Percentiles rank a stretch among this genome's conserved stretches.
Conservation (phyloP, 2,888 invertebrate genomes). For the Enchytraeus crypticus region DNA sequence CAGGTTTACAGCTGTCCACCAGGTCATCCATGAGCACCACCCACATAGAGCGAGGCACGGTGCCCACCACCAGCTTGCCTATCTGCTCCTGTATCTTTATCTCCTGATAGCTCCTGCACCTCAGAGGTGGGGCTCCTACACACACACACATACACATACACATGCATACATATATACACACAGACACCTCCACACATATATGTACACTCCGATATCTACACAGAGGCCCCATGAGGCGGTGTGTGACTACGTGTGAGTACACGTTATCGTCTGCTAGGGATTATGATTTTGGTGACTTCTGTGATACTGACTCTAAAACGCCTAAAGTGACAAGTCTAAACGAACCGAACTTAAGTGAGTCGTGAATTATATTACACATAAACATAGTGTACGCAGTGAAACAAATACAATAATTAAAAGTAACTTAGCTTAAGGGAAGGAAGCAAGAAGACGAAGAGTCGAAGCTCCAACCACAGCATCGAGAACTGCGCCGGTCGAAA, state of each 20-base stretch:
- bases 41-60: constrained; percentile 67
- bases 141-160: constrained; percentile 21
- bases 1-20: constrained; percentile 76
- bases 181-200: too few relatives aligned
- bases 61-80: constrained; percentile 62
- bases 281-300: too few relatives aligned
- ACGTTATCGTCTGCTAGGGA: background rate
- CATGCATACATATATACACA: background rate
- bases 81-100: constrained; percentile 71
- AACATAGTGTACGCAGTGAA: too few relatives aligned
- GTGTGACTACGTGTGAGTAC: background rate
- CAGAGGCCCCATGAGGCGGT: background rate
- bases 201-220: background rate
- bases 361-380: too few relatives aligned
- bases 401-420: too few relatives aligned
- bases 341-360: too few relatives aligned
- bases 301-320: too few relatives aligned
- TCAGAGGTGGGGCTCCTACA: constrained; percentile 55
- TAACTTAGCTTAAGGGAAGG: too few relatives aligned
- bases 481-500: too few relatives aligned
- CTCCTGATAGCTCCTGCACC: constrained; percentile 47
- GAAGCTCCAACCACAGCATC: too few relatives aligned
- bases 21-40: constrained; percentile 74
- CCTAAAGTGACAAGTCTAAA: too few relatives aligned
- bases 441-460: too few relatives aligned